Evolutionary conservation across 2,888 invertebrate species (phyloP).

Genomic region (Orthosia gracilis): DNA sequence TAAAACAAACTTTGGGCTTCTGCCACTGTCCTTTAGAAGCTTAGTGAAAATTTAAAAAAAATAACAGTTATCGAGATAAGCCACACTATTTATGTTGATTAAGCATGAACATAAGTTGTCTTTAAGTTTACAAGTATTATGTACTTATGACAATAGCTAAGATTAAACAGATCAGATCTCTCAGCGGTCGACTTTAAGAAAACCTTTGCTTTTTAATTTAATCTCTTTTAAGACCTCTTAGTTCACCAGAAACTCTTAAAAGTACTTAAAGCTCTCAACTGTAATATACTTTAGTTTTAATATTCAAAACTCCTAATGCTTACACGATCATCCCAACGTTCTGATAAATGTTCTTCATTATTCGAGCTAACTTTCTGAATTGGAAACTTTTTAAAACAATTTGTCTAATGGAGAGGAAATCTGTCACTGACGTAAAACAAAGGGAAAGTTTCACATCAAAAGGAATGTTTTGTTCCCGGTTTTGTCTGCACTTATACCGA

Average conservation of each 20-base stretch:
- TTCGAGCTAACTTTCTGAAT: slow-evolving; percentile 73
- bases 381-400: slow-evolving; percentile 81
- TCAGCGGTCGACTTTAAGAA: slow-evolving; percentile 9
- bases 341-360: slow-evolving; percentile 76
- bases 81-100: no score
- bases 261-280: slow-evolving; percentile 19
- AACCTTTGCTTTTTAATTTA: background rate
- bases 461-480: slow-evolving; percentile 67
- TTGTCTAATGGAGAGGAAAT: slow-evolving; percentile 82
- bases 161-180: slow-evolving; percentile 3
- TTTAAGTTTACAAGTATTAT: background rate
- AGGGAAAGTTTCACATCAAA: slow-evolving; percentile 78
- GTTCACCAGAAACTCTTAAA: slow-evolving; percentile 16
- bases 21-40: no score
- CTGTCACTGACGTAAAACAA: slow-evolving; percentile 78
- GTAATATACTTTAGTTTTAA: slow-evolving; percentile 44
- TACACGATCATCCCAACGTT: slow-evolving; percentile 62
- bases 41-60: background rate
- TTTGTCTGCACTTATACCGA: slow-evolving; percentile 13
- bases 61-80: background rate
- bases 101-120: no score
- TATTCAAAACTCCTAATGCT: slow-evolving; percentile 46
- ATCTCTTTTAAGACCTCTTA: slow-evolving; percentile 11
- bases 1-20: no score
- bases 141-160: background rate